phyloP scores from a whole-genome alignment of 2,888 invertebrate species.

The Hyles lineata region DNA sequence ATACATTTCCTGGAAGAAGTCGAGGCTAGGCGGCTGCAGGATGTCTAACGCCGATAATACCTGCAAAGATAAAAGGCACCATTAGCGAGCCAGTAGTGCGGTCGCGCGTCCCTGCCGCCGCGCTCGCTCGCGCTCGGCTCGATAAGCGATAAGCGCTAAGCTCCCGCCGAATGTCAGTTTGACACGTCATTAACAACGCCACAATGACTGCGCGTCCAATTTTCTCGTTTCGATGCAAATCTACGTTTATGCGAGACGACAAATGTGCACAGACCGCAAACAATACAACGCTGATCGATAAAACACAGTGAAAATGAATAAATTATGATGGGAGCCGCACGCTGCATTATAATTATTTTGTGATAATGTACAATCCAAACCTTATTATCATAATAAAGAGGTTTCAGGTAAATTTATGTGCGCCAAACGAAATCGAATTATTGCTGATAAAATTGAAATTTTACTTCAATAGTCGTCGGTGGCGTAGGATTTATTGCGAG shows the following conservation, averaged over 20 bases:
- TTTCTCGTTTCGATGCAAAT: conserved; percentile 59
- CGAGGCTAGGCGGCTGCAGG: conserved; percentile 98
- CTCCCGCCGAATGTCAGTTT: conserved; percentile 37
- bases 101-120: conserved; percentile 8
- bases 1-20: conserved; percentile 99
- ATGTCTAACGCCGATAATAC: conserved; percentile 99
- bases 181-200: conserved; percentile 50
- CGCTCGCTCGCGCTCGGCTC: background rate
- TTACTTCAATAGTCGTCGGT: conserved; percentile 33
- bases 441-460: conserved; percentile 43
- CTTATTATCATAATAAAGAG: conserved; percentile 52
- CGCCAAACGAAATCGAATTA: conserved; percentile 36
- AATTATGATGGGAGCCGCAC: conserved; percentile 59
- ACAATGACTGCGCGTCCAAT: conserved; percentile 49
- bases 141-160: conserved; percentile 32
- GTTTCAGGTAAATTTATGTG: conserved; percentile 42
- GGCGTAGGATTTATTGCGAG: background rate
- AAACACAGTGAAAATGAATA: conserved; percentile 70
- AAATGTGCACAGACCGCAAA: conserved; percentile 58
- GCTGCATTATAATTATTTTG: conserved; percentile 62
- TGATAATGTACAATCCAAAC: conserved; percentile 55
- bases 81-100: conserved; percentile 19
- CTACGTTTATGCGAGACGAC: conserved; percentile 53
- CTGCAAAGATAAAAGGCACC: conserved; percentile 82
- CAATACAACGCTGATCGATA: conserved; percentile 65